phyloP scores from a whole-genome alignment of 2,797 vertebrate genomes.

The Pseudocheirus occidentalis region DNA sequence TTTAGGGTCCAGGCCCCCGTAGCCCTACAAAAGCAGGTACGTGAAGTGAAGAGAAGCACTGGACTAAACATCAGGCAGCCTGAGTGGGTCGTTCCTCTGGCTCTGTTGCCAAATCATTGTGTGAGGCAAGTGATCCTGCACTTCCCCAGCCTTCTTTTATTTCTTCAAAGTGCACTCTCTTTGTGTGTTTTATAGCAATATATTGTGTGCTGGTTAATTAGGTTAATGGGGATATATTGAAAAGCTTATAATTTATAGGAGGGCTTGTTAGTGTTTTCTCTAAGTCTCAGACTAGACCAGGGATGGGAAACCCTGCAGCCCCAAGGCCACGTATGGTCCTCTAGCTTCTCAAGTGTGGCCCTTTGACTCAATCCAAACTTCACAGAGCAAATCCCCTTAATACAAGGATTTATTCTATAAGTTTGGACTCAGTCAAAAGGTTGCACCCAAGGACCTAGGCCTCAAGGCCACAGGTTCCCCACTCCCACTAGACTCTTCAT shows the following conservation, averaged over 20 bases:
- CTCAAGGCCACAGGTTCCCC: too few relatives aligned
- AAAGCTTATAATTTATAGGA: not conserved
- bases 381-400: too few relatives aligned
- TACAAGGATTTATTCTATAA: too few relatives aligned
- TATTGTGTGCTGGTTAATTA: not conserved
- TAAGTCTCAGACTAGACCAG: not conserved
- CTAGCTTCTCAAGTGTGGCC: too few relatives aligned
- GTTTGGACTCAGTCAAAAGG: too few relatives aligned
- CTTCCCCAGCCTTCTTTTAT: not conserved
- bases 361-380: too few relatives aligned
- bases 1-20: not conserved
- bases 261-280: not conserved
- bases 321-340: too few relatives aligned
- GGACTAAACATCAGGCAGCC: not conserved
- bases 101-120: not conserved
- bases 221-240: not conserved
- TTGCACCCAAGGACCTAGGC: too few relatives aligned
- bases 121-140: not conserved
- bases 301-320: too few relatives aligned
- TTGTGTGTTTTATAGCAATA: not conserved
- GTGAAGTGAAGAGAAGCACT: not conserved
- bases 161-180: not conserved
- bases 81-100: not conserved
- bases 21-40: not conserved
- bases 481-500: not conserved